Base-by-base conservation (phyloP, 2,113 vertebrate genomes). In the Chunga burmeisteri region DNA sequence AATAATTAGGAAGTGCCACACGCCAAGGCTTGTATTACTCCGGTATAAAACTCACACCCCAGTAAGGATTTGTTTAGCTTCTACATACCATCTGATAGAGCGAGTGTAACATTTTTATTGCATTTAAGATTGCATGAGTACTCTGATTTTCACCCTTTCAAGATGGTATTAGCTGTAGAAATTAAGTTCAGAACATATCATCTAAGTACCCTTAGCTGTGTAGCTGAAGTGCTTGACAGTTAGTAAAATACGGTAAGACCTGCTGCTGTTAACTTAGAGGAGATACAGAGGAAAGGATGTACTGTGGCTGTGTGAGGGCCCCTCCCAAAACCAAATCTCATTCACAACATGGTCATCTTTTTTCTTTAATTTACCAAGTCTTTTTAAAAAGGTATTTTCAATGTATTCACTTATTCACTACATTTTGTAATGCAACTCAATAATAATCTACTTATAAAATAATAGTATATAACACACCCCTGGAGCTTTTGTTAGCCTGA, bases 401-500 rank as follows among this genome's bases (percentile, higher is more conserved):
- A 58, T 5, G 14, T 85, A 78, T 34, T 81, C 70, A 22, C n/a
- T 86, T 81, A 79, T 63, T 85, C 65, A 34, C 44, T 66, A 23
- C 32, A 73, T 58, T 68, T 58, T 26, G 42, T 21, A 86, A 62
- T 13, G 10, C 34, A 88, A 83, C 32, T 73, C 20, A 71, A 71
- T 92, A 93, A 42, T 36, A 47, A 86, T 13, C 61, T n/a, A 49
- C 46, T 65, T 86, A 3, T 14, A 49, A 83, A 93, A 67, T 27
- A 78, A 59, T 17, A 82, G 30, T 21, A 49, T 75, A 94, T 65
- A 95, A 82, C 38, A 88, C 8, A 95, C 52, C 49, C 40, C 26
- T 68, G 32, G 62, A 87, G 62, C 92, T 96, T 97, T 96, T 96
- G 92, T 90, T 93, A 97, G 82, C 70, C 74, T 94, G 70, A 93